phyloP scores from a whole-genome alignment of 2,113 vertebrate species.

The Silurus glanis region DNA sequence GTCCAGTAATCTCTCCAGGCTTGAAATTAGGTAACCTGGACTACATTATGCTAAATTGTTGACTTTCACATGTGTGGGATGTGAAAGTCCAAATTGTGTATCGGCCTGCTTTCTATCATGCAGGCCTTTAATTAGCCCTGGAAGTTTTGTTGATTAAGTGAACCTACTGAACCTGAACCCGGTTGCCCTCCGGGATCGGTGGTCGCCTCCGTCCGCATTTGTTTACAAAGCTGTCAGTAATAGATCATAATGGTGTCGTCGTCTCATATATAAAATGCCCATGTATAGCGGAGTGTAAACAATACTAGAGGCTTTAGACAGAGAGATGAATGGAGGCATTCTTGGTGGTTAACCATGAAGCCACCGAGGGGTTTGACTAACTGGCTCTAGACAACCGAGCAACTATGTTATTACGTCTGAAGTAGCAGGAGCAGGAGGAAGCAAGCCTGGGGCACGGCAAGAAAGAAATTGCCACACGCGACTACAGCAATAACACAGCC shows the following conservation, averaged over 20 bases:
- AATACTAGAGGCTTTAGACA: conserved; percentile 48
- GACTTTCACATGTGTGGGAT: conserved; percentile 14
- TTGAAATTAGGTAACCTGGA: not conserved
- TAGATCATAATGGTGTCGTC: conserved; percentile 28
- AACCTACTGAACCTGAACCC: conserved; percentile 31
- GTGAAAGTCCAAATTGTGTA: conserved; percentile 4
- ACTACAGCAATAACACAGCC: conserved; percentile 55
- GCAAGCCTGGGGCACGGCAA: conserved; percentile 53
- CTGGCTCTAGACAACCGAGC: conserved; percentile 62
- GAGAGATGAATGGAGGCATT: conserved; percentile 52
- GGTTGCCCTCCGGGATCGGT: not conserved
- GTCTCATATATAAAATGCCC: conserved; percentile 15
- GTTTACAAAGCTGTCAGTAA: conserved; percentile 36
- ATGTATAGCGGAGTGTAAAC: conserved; percentile 45
- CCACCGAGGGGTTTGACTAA: conserved; percentile 54
- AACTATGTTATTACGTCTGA: conserved; percentile 68
- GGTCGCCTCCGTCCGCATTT: conserved; percentile 10
- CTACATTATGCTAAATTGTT: not conserved
- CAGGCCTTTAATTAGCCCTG: conserved; percentile 18
- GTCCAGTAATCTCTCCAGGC: not conserved
- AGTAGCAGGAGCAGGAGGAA: conserved; percentile 55
- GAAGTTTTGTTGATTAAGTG: conserved; percentile 14
- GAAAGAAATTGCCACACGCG: conserved; percentile 31
- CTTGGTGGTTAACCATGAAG: conserved; percentile 52
- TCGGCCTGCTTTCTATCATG: conserved; percentile 18